These are phyloP conservation scores for Blastomussa wellsi DNA, from an alignment of 92 coral and sea anemone species.

Conservation along the genomic window DNA sequence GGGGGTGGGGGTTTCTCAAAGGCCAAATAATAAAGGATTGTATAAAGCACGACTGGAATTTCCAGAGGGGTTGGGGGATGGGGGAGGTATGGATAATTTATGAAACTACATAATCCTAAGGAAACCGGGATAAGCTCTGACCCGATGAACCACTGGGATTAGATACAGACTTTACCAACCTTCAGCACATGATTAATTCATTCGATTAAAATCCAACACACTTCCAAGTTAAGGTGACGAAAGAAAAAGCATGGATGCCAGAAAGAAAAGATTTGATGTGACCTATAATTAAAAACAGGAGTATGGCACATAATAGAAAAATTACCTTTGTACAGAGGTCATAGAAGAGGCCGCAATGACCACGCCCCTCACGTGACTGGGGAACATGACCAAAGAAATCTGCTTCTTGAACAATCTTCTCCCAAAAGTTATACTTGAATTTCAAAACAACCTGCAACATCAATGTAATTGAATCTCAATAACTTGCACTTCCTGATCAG, in stretches of 20 bases:
- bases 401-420: slow-evolving; percentile 70
- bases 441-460: slow-evolving; percentile 81
- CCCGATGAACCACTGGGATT: background rate
- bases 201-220: background rate
- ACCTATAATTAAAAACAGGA: background rate
- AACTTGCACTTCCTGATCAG: too few species aligned
- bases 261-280: background rate
- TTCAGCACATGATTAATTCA: background rate
- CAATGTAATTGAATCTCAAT: background rate
- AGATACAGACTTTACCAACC: too few species aligned
- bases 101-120: too few species aligned
- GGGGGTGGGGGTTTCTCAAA: too few species aligned
- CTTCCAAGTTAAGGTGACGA: background rate
- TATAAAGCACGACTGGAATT: too few species aligned
- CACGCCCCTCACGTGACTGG: slow-evolving; percentile 63
- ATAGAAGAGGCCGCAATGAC: slow-evolving; percentile 86
- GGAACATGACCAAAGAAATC: slow-evolving; percentile 96
- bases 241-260: background rate
- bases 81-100: too few species aligned
- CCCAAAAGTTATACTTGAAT: slow-evolving; percentile 89
- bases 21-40: too few species aligned
- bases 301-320: background rate
- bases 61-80: too few species aligned
- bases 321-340: slow-evolving; percentile 74
- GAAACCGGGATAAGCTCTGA: too few species aligned